phyloP scores from a whole-genome alignment of 2,888 invertebrate genomes.

The Drosophila ustulata region DNA sequence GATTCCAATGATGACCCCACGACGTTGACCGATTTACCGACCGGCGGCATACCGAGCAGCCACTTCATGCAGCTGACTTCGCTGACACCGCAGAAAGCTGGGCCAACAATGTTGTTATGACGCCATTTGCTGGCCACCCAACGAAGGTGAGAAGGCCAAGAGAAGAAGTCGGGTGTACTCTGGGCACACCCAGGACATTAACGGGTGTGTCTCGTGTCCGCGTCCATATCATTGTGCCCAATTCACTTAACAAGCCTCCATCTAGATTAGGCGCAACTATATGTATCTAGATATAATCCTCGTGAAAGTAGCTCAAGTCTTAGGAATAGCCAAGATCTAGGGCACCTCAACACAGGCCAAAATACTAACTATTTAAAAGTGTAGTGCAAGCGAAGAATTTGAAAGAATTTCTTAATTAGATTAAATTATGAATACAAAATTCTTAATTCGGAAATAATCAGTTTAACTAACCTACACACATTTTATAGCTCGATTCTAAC shows the following conservation, averaged over 20 bases:
- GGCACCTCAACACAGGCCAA: neutral
- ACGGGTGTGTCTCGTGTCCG: conserved; percentile 12
- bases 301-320: neutral
- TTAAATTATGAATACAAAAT: too few relatives aligned
- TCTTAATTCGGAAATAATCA: too few relatives aligned
- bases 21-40: conserved; percentile 56
- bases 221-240: conserved; percentile 11
- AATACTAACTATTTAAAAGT: too few relatives aligned
- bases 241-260: neutral
- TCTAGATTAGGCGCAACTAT: neutral
- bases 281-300: neutral
- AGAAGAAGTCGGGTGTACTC: neutral
- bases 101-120: conserved; percentile 35
- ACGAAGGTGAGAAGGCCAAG: neutral
- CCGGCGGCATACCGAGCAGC: conserved; percentile 17
- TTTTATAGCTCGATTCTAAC: too few relatives aligned
- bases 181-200: conserved; percentile 50
- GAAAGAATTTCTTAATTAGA: too few relatives aligned
- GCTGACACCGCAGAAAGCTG: conserved; percentile 12
- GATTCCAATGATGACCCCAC: conserved; percentile 59
- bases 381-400: too few relatives aligned
- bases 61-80: conserved; percentile 12
- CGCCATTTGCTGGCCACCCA: conserved; percentile 32
- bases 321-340: neutral
- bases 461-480: too few relatives aligned